Percentiles rank a stretch among this genome's conserved stretches.
Evolutionary conservation across 1,140 invertebrate genomes (phyloP).

Genomic region (Tetraneura akinire): DNA sequence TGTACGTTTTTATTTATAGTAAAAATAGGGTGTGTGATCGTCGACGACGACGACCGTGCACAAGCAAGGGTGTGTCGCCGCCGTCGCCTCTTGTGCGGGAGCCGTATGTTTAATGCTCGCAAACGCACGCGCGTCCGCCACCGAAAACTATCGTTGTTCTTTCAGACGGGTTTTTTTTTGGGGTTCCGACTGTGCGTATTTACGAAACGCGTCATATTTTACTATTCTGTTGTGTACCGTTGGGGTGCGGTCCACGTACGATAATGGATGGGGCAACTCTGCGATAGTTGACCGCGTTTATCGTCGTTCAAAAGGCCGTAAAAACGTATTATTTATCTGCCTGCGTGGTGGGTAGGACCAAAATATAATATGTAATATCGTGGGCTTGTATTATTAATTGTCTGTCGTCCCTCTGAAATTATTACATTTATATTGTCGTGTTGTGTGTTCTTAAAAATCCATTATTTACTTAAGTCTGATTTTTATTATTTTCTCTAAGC

Average conservation of each 20-base stretch:
- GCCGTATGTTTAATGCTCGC: conserved; percentile 29
- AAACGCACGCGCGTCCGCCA: background rate
- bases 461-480: background rate
- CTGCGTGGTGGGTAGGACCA: background rate
- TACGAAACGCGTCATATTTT: conserved; percentile 1
- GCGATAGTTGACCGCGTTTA: conserved; percentile 22
- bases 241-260: background rate
- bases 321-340: conserved; percentile 42
- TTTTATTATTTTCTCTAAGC: background rate
- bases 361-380: background rate
- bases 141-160: conserved; percentile 6
- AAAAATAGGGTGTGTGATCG: conserved; percentile 27
- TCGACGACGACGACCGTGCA: too few species aligned
- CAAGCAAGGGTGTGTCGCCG: background rate
- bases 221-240: background rate
- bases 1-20: background rate
- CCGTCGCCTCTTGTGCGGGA: conserved; percentile 14
- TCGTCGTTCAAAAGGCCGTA: conserved; percentile 38
- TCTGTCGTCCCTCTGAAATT: conserved; percentile 4
- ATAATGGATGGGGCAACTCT: conserved; percentile 40
- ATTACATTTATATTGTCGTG: background rate
- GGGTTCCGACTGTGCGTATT: conserved; percentile 24
- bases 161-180: background rate
- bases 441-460: background rate
- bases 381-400: background rate